phyloP scores from a whole-genome alignment of 2,113 vertebrate genomes.

The Ochotona princeps region DNA sequence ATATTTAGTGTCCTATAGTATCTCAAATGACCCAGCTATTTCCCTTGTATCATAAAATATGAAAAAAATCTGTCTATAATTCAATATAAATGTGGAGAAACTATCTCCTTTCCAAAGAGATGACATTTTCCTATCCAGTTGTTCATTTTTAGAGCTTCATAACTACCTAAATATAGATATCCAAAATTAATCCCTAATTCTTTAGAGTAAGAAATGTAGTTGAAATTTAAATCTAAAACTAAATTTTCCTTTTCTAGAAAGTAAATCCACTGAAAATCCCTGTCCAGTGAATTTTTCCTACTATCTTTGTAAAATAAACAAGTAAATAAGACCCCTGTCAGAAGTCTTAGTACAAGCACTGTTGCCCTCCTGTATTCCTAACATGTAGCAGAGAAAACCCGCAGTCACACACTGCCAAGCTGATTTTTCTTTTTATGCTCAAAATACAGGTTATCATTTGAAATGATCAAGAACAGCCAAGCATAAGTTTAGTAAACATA shows the following conservation, averaged over 20 bases:
- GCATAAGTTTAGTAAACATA: constrained; percentile 67
- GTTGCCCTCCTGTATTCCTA: not conserved
- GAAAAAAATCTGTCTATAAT: not conserved
- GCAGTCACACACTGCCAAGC: not conserved
- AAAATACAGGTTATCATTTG: constrained; percentile 61
- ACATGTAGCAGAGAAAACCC: not conserved
- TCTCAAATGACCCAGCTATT: not conserved
- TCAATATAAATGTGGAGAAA: not conserved
- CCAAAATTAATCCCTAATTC: constrained; percentile 18
- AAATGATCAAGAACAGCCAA: constrained; percentile 70
- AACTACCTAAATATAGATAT: not conserved
- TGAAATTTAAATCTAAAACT: constrained; percentile 69
- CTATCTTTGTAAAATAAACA: not conserved
- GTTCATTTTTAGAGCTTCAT: constrained; percentile 6
- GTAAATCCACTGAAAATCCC: not conserved
- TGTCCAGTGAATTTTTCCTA: not conserved
- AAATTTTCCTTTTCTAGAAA: constrained; percentile 39
- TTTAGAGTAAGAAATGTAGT: constrained; percentile 25
- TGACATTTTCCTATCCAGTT: not conserved
- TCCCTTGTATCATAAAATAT: no score
- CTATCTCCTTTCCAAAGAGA: constrained; percentile 2
- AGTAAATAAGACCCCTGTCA: not conserved
- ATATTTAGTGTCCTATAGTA: not conserved
- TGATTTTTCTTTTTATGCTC: constrained; percentile 58
- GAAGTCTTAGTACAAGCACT: not conserved